Percentiles rank a stretch among this genome's conserved stretches.
Conservation (phyloP, 2,113 vertebrate species). For the Ailuropoda melanoleuca region DNA sequence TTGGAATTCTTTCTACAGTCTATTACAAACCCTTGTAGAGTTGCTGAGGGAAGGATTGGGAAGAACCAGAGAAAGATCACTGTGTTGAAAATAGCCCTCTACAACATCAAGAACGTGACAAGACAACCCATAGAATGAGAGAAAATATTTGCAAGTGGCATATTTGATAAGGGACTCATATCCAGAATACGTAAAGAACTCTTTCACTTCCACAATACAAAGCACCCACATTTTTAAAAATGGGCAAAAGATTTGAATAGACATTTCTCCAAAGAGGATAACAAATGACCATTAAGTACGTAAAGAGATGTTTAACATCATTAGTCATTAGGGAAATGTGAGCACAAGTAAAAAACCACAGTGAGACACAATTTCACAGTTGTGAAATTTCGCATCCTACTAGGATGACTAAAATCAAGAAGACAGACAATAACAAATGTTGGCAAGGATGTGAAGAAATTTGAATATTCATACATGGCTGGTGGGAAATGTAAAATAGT, state of each 20-base stretch:
- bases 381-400: neutral
- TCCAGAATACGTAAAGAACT: neutral
- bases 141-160: slow-evolving; percentile 25
- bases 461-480: neutral
- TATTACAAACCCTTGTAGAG: neutral
- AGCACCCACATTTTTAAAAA: neutral
- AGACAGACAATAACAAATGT: neutral
- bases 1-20: neutral
- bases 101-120: neutral
- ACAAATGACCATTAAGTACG: neutral
- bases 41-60: neutral
- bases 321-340: neutral
- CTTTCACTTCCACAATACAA: neutral
- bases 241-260: neutral
- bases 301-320: neutral
- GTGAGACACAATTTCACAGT: neutral
- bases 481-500: neutral
- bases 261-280: neutral
- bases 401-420: neutral
- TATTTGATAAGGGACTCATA: neutral
- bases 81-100: neutral
- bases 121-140: neutral
- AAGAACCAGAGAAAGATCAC: neutral
- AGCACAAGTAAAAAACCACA: slow-evolving; percentile 23
- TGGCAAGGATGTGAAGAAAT: neutral